These are phyloP conservation scores for Galerucella pusilla DNA, from an alignment of 2,888 invertebrate species.

Conservation along the genomic window DNA sequence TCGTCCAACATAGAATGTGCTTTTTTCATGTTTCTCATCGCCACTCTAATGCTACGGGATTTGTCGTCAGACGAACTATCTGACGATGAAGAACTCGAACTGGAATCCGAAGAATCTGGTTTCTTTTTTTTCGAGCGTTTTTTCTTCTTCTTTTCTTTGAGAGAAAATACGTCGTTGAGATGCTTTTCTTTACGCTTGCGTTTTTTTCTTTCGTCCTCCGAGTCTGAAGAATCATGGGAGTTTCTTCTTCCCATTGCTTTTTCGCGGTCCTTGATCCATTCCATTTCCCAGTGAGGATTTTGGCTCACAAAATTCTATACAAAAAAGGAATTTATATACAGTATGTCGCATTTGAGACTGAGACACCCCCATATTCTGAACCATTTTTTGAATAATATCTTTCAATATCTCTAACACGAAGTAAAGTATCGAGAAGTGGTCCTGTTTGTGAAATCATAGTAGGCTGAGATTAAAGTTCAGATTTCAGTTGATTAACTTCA, in stretches of 20 bases:
- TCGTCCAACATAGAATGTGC: slow-evolving; percentile 66
- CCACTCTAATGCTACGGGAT: slow-evolving; percentile 73
- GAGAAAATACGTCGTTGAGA: slow-evolving; percentile 45
- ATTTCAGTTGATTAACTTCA: too few relatives aligned
- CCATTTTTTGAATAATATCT: too few relatives aligned
- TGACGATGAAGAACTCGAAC: slow-evolving; percentile 65
- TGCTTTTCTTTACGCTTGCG: slow-evolving; percentile 54
- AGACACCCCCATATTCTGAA: too few relatives aligned
- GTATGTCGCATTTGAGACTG: too few relatives aligned
- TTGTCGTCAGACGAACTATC: slow-evolving; percentile 65
- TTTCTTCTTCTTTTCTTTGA: slow-evolving; percentile 70
- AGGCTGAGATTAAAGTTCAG: too few relatives aligned
- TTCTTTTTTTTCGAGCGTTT: slow-evolving; percentile 62
- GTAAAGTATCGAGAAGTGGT: too few relatives aligned
- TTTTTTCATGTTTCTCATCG: slow-evolving; percentile 71
- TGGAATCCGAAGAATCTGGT: slow-evolving; percentile 61
- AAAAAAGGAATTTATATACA: slow-evolving; percentile 9
- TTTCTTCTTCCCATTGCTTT: slow-evolving; percentile 58
- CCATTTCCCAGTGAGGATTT: slow-evolving; percentile 89
- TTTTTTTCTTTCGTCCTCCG: slow-evolving; percentile 48
- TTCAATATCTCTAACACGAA: too few relatives aligned
- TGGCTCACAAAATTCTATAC: slow-evolving; percentile 81
- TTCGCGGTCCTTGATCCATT: slow-evolving; percentile 85
- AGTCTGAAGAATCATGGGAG: slow-evolving; percentile 47
- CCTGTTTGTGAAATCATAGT: too few relatives aligned